Evolutionary conservation across 2,113 vertebrate species (phyloP).

Genomic region (Tringa solitaria): DNA sequence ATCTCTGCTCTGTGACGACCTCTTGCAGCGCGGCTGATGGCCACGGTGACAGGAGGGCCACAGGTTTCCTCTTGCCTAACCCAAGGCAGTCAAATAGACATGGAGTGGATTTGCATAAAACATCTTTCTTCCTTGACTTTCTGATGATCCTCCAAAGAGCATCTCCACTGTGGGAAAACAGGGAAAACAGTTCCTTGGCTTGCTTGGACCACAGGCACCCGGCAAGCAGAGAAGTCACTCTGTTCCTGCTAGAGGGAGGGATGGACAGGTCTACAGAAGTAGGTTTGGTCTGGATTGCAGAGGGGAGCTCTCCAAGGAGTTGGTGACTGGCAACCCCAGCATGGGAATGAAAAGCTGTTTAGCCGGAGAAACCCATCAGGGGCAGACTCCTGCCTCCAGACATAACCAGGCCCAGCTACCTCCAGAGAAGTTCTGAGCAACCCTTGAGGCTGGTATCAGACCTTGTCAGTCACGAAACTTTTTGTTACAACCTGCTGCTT

Average conservation of each 20-base stretch:
- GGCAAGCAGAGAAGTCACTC: background rate
- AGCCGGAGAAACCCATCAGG: background rate
- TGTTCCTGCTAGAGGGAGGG: background rate
- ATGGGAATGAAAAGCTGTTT: background rate
- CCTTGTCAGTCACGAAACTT: background rate
- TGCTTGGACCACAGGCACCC: background rate
- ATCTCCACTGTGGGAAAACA: background rate
- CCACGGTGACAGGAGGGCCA: background rate
- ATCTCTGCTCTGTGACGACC: background rate
- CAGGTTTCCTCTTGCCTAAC: background rate
- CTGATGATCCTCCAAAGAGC: background rate
- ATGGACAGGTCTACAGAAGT: background rate
- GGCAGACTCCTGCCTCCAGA: background rate
- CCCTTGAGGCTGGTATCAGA: background rate
- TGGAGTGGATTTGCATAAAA: slow-evolving; percentile 51
- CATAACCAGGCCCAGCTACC: background rate
- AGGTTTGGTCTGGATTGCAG: background rate
- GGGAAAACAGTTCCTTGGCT: background rate
- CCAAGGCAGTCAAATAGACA: background rate
- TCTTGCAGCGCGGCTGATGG: background rate
- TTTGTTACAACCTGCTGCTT: background rate
- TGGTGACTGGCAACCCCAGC: background rate
- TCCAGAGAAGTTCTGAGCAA: background rate
- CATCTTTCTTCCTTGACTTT: background rate
- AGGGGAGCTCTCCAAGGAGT: background rate